Base-by-base conservation (phyloP, 2,113 vertebrate genomes). In the Sebastes schlegelii region DNA sequence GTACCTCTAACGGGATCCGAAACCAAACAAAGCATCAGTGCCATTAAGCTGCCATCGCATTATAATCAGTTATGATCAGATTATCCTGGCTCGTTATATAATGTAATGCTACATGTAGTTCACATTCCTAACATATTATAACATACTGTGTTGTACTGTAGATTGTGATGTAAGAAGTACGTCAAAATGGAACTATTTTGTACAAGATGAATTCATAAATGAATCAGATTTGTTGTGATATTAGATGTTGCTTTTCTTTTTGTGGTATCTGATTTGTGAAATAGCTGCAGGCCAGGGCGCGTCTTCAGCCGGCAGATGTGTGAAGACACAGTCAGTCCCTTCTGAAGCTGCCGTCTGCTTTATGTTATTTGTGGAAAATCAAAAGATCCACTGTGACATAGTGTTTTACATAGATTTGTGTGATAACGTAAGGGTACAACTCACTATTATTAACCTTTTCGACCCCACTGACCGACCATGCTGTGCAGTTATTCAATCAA, bases 1-100 rank as follows among this genome's bases (percentile, higher is more conserved):
- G 0, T 92, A 90, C 77, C 97, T 98, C 89, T 96, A 92, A 91
- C 43, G 5, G 0, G 5, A 75, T 34, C 12, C 8, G 0, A 4
- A 12, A 46, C 8, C 48, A 69, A 60, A 10, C 49, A 23, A 60
- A 45, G 67, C 26, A 63, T 23, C 77, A 61, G 86, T 77, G 69
- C 75, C 72, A 60, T 10, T 55, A 71, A 19, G 40, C 54, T 79
- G 62, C 19, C 16, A 1, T 58, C 54, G 74, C 23, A 57, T 42
- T 66, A 2, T 58, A 57, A 48, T 45, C 19, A 4, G 5, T n/a
- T 43, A 7, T 43, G 12, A 57, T 21, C 2, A 42, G 2, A 57
- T 7, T 40, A 2, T 26, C 21, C 5, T 40, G 17, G 0, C 17
- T 78, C 6, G 19, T 34, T 21, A 11, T 26, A 19, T 11, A 34